Percentiles rank a stretch among this genome's conserved stretches.
These are phyloP conservation scores for Pediacus dermestoides DNA, from an alignment of 2,888 invertebrate species.

Conservation along the genomic window DNA sequence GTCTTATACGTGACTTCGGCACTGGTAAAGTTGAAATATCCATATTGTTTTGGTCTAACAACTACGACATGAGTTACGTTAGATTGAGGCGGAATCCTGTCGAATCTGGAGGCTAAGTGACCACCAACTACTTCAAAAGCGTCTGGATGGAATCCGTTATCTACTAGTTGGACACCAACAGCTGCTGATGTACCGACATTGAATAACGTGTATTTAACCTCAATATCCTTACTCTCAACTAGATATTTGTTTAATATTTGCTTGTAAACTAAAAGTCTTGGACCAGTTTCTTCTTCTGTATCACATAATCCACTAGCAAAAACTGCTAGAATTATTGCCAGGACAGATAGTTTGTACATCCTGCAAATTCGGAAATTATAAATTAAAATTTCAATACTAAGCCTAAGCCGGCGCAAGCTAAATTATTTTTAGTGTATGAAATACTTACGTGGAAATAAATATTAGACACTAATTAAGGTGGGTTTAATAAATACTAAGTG, in stretches of 20 bases:
- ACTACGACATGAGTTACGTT: conserved; percentile 94
- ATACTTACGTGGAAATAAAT: too few relatives aligned
- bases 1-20: conserved; percentile 88
- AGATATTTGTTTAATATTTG: conserved; percentile 93
- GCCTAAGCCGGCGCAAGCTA: too few relatives aligned
- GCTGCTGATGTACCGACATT: conserved; percentile 93
- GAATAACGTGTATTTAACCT: conserved; percentile 90
- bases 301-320: conserved; percentile 42
- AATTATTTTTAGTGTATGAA: too few relatives aligned
- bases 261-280: conserved; percentile 85
- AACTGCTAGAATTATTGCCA: conserved; percentile 27
- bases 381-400: too few relatives aligned
- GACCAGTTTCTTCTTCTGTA: conserved; percentile 67
- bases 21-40: conserved; percentile 95
- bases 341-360: conserved; percentile 25
- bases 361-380: conserved; percentile 16
- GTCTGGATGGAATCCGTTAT: conserved; percentile 88
- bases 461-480: too few relatives aligned
- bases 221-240: conserved; percentile 94
- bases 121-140: conserved; percentile 90
- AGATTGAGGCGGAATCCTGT: conserved; percentile 86
- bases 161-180: conserved; percentile 81
- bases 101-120: conserved; percentile 74
- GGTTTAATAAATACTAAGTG: too few relatives aligned
- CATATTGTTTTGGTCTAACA: conserved; percentile 82